Base-by-base conservation (phyloP, 1,140 invertebrate genomes). In the Rhopalosiphum padi region DNA sequence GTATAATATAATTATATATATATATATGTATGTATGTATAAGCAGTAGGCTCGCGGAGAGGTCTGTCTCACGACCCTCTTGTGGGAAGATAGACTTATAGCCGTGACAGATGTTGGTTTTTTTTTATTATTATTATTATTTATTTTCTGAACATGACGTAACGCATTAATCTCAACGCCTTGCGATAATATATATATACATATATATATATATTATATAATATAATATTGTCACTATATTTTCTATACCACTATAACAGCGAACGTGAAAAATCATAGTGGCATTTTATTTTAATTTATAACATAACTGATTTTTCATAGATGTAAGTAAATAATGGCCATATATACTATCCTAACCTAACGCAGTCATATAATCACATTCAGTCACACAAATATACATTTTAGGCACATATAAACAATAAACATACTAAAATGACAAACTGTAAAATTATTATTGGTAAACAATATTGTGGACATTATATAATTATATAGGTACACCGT, bases 11-110 rank as follows among this genome's bases (percentile, higher is more conserved):
- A 68, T 68, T 15, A 68, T 68, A 60, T 60, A 30, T 60, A 37
- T 35, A 22, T 37, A 35, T 88, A 35, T n/a, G 11, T 85, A 30
- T 43, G 7, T 41, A 35, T 35, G 5, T 82, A 82, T 82, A 82
- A 15, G 23, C 22, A 43, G 23, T 85, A 43, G 35, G 89, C 53
- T 53, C 8, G 90, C 41, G 35, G 68, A 91, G 68, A 91, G 68
- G 43, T 77, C 90, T 91, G 90, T 93, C 91, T 53, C 91, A 93
- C 87, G 91, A 85, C 91, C 91, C 91, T 83, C 82, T 90, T 93
- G 91, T 93, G 91, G 77, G 91, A 85, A 85, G 43, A 93, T 82
- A 51, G 48, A 51, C 48, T 51, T 51, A 35, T 86, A 51, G 91
- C 53, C 43, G 25, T 55, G 77, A 93, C 91, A 93, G 91, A 93